Evolutionary conservation across 2,113 vertebrate genomes (phyloP), one percentile per base, ranked within the genome.

Genomic region (Cathartes aura): DNA sequence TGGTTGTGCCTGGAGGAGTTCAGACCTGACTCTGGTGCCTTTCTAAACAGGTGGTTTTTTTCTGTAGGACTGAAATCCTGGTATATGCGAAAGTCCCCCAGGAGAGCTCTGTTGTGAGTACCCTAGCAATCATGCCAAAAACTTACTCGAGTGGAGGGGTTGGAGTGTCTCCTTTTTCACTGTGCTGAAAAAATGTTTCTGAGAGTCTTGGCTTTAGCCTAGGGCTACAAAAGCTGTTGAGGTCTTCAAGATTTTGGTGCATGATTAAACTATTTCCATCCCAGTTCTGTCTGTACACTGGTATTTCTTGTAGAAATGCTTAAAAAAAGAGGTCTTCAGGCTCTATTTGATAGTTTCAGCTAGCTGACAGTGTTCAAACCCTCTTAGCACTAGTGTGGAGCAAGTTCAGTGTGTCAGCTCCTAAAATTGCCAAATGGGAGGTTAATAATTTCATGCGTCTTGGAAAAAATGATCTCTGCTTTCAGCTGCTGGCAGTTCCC

Each of bases 41-140:
- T 71, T 78, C n/a, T 45, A 16, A 81, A 30, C 0, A 6, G 18
- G 19, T 24, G 22, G 23, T 15, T 58, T 74, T 50, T 7, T 47
- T 11, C 40, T 29, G 20, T 21, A 52, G 48, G 27, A 48, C 17
- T 78, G 48, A 87, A 91, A 73, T 64, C 26, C 34, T 76, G 36
- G 27, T 3, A 0, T 43, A 10, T 36, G 18, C 3, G 3, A 2
- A 85, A 70, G 30, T 30, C 10, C 24, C 5, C 7, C 12, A 13
- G 43, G 32, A 89, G 6, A 59, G 27, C 12, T 63, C 10, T 59
- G n/a, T n/a, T 68, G 62, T 32, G 52, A 55, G n/a, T 52, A 64
- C 38, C 32, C 9, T 21, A 48, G 40, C 15, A 86, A 15, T 82
- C 40, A 2, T 22, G 15, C 30, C 29, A 70, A 47, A 87, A 82